phyloP scores from a whole-genome alignment of 2,113 vertebrate genomes.

The Phylloscopus whistleri region DNA sequence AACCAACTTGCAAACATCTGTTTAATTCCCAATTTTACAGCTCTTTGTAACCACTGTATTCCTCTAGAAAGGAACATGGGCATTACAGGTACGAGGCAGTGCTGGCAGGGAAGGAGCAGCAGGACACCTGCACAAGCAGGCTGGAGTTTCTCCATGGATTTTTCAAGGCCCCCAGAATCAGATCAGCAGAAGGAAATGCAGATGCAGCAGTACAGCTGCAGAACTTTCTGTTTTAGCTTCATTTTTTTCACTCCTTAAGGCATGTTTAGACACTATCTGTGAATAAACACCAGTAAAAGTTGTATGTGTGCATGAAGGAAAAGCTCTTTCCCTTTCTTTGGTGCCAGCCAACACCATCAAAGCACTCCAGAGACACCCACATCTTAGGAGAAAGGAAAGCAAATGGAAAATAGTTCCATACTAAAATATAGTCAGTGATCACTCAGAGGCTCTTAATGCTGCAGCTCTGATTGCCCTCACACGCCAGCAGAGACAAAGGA shows the following conservation, averaged over 20 bases:
- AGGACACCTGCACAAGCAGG: background rate
- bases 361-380: background rate
- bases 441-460: background rate
- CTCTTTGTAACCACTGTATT: background rate
- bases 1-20: background rate
- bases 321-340: background rate
- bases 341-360: background rate
- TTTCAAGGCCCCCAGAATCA: background rate
- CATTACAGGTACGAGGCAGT: fast-evolving
- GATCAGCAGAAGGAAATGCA: background rate
- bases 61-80: background rate
- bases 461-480: background rate
- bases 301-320: background rate
- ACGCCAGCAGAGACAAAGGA: constrained; percentile 3
- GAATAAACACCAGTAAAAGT: background rate
- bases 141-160: background rate
- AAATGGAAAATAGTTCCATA: background rate
- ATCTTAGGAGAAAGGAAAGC: background rate
- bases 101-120: background rate
- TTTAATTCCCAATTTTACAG: background rate
- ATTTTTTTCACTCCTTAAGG: background rate
- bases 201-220: background rate
- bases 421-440: background rate
- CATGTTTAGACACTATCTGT: background rate
- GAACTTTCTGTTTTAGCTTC: background rate